Base-by-base conservation (phyloP, 92 coral and sea anemone genomes). In the Parazoanthus atlanticus region DNA sequence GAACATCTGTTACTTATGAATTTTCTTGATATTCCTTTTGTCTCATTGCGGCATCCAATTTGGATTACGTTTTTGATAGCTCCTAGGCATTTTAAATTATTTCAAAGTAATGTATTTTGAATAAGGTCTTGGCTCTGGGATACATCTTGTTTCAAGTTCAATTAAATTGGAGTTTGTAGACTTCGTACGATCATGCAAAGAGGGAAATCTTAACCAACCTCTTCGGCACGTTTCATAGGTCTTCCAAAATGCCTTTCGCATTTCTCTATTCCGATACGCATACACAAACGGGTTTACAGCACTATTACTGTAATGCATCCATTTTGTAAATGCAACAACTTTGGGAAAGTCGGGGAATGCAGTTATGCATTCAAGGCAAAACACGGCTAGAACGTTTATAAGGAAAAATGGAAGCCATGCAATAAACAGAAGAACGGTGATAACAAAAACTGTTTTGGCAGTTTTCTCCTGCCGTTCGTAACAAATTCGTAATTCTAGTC, bases 241-340 rank as follows among this genome's bases (percentile, higher is more conserved):
- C 11, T 78, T 78, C 82, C 82, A 47, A 78, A 78, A 16, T 41
- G 65, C 58, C 25, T 78, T 78, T 26, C 66, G 82, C 38, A 78
- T 47, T n/a, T 78, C 66, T 26, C 11, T 78, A 78, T 47, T 78
- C 1, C 82, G 82, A 78, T 78, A 78, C 19, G 65, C 65, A 7
- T 78, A 78, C 32, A 78, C 58, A n/a, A 78, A 41, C 64, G 82
- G 82, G 58, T 78, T 78, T 9, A 78, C 36, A 29, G 61, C 82
- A 29, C 82, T 78, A 29, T 78, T 78, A 17, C 82, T 41, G 36
- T 78, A 78, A 78, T 78, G 82, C 82, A 78, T 78, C 82, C 82
- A 78, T 31, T 78, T 78, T 47, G 82, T 15, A 46, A 78, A 78
- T 10, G 58, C 58, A 54, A 78, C 66, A 78, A 46, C 34, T 78